These are phyloP conservation scores for Psix sp. DNA, from an alignment of 1,140 invertebrate species.

Conservation along the genomic window DNA sequence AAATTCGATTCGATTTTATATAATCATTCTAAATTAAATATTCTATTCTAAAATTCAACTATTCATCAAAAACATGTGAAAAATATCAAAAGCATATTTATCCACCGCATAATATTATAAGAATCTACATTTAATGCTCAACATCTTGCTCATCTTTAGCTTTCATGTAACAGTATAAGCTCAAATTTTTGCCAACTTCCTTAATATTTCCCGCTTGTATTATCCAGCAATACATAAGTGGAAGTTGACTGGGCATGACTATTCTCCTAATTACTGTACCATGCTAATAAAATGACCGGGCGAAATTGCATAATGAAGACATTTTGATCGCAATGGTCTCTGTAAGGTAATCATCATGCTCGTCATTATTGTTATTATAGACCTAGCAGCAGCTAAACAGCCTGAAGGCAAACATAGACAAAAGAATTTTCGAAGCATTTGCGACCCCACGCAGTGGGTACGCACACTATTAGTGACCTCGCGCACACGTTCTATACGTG, in stretches of 20 bases:
- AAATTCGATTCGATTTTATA: no score
- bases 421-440: slow-evolving; percentile 38
- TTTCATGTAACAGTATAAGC: no score
- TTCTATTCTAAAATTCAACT: no score
- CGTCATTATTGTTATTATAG: slow-evolving; percentile 43
- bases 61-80: no score
- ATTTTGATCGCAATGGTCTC: slow-evolving; percentile 17
- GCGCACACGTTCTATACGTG: slow-evolving; percentile 35
- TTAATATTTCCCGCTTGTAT: no score
- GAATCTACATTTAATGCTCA: no score
- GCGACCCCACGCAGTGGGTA: slow-evolving; percentile 46
- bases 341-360: slow-evolving; percentile 29
- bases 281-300: slow-evolving; percentile 46
- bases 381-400: slow-evolving; percentile 34
- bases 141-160: no score
- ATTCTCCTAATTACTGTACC: slow-evolving; percentile 25
- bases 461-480: slow-evolving; percentile 53
- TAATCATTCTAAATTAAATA: no score
- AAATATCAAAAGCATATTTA: no score
- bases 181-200: no score
- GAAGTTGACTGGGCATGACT: slow-evolving; percentile 26
- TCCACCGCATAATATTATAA: no score
- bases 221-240: neutral
- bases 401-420: slow-evolving; percentile 42
- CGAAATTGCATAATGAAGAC: slow-evolving; percentile 50